Percentiles rank a stretch among this genome's conserved stretches.
These are phyloP conservation scores for Paraescarpia echinospica DNA, from an alignment of 1,140 invertebrate genomes.

Conservation along the genomic window DNA sequence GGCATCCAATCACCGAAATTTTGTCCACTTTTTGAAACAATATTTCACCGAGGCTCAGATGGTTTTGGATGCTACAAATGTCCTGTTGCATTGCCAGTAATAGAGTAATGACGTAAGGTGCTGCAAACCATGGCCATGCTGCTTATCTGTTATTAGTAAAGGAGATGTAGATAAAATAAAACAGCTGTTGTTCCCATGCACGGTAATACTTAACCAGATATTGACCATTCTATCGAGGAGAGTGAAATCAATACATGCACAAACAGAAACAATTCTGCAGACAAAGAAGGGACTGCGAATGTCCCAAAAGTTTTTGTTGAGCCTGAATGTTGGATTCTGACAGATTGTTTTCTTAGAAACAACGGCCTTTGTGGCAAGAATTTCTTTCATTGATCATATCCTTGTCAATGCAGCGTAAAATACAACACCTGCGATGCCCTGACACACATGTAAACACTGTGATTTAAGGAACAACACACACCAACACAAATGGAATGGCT, in stretches of 20 bases:
- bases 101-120: background rate
- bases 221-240: background rate
- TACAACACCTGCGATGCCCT: background rate
- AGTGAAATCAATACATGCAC: background rate
- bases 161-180: background rate
- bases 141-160: background rate
- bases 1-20: background rate
- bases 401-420: background rate
- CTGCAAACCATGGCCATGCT: background rate
- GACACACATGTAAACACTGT: background rate
- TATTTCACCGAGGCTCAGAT: background rate
- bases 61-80: background rate
- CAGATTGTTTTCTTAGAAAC: background rate
- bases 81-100: background rate
- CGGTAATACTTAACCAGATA: background rate
- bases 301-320: too few relatives aligned
- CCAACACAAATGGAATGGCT: background rate
- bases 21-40: background rate
- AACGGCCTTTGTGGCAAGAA: background rate
- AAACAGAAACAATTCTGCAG: background rate
- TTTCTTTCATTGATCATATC: background rate
- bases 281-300: too few relatives aligned
- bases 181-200: background rate
- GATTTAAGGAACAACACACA: background rate
- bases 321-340: too few relatives aligned